These are phyloP conservation scores for Cremastinae sp. DNA, from an alignment of 2,888 invertebrate genomes.

Conservation along the genomic window DNA sequence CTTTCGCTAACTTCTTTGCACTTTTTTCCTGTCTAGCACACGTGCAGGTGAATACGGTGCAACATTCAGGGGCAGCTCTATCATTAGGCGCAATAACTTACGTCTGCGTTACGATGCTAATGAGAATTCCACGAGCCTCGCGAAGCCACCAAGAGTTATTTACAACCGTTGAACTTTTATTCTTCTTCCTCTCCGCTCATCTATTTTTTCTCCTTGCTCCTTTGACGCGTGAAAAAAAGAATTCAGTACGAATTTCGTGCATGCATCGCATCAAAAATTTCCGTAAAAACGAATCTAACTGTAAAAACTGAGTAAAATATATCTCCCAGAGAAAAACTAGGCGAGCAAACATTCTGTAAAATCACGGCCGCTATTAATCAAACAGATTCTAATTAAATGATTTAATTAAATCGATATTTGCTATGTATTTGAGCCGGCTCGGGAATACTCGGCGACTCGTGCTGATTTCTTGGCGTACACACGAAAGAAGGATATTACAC, in stretches of 20 bases:
- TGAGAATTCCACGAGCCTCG: slow-evolving; percentile 68
- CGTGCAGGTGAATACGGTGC: slow-evolving; percentile 44
- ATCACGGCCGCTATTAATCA: too few species aligned
- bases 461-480: not conserved
- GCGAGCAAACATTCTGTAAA: too few species aligned
- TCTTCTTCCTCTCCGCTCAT: not conserved
- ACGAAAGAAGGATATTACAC: slow-evolving; percentile 10
- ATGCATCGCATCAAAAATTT: not conserved
- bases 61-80: slow-evolving; percentile 68
- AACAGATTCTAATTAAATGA: too few species aligned
- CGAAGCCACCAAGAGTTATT: slow-evolving; percentile 54
- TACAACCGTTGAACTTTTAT: slow-evolving; percentile 57
- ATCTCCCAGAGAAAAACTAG: not conserved
- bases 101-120: slow-evolving; percentile 73
- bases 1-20: slow-evolving; percentile 7
- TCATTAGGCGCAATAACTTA: slow-evolving; percentile 74
- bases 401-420: too few species aligned
- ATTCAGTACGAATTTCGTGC: not conserved
- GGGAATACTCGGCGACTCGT: too few species aligned
- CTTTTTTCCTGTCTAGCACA: slow-evolving; percentile 13
- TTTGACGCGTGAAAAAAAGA: not conserved
- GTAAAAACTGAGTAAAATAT: not conserved
- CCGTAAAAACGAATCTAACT: too few species aligned
- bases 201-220: not conserved
- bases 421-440: too few species aligned